Evolutionary conservation across 1,140 invertebrate species (phyloP).

Genomic region (Drosophila baimaii): DNA sequence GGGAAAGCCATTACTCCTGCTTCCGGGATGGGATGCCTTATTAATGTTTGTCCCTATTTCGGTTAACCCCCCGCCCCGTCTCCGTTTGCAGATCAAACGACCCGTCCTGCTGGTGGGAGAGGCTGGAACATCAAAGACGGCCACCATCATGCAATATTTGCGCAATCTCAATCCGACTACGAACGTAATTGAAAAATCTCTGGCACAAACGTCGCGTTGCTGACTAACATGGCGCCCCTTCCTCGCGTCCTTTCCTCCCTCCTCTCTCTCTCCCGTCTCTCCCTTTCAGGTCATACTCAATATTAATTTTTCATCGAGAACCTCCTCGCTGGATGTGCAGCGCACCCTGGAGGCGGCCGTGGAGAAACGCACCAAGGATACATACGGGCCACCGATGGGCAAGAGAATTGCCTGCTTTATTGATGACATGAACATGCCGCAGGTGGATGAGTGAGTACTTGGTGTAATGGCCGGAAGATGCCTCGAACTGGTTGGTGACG

Average conservation of each 20-base stretch:
- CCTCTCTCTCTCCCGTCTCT: neutral
- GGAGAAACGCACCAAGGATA: slow-evolving; percentile 95
- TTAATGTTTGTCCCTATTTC: slow-evolving; percentile 51
- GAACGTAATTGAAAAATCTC: slow-evolving; percentile 87
- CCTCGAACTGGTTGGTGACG: slow-evolving; percentile 3
- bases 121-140: slow-evolving; percentile 95
- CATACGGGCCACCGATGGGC: slow-evolving; percentile 93
- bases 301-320: slow-evolving; percentile 96
- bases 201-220: slow-evolving; percentile 23
- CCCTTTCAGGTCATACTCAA: slow-evolving; percentile 87
- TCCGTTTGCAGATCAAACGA: slow-evolving; percentile 86
- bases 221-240: slow-evolving; percentile 41
- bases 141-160: slow-evolving; percentile 93
- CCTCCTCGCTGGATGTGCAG: slow-evolving; percentile 94
- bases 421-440: slow-evolving; percentile 97
- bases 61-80: neutral
- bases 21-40: slow-evolving; percentile 21
- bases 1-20: slow-evolving; percentile 29
- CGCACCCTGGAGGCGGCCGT: slow-evolving; percentile 93
- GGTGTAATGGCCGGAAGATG: slow-evolving; percentile 13
- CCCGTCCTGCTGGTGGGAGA: slow-evolving; percentile 94
- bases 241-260: too few relatives aligned
- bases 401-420: slow-evolving; percentile 95
- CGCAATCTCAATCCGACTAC: slow-evolving; percentile 88
- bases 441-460: slow-evolving; percentile 86